These are phyloP conservation scores for Chalcosyrphus nemorum DNA, from an alignment of 2,888 invertebrate genomes.

Conservation along the genomic window DNA sequence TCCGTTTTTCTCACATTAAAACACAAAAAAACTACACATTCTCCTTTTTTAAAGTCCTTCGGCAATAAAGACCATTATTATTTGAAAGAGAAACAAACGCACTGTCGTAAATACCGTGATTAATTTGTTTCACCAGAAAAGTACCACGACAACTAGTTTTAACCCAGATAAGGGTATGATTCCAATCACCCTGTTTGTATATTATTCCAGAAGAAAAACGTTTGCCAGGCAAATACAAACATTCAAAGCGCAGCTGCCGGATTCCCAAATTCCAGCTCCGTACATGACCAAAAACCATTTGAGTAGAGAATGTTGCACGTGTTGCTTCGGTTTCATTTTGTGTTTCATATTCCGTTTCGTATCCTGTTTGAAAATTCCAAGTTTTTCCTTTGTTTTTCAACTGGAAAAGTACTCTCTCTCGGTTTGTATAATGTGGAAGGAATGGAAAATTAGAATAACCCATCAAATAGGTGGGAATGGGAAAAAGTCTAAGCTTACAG, in stretches of 20 bases:
- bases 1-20: background rate
- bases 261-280: background rate
- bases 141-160: conserved; percentile 24
- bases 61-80: background rate
- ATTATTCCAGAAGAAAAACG: background rate
- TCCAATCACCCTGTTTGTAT: conserved; percentile 25
- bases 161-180: conserved; percentile 27
- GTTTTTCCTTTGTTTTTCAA: conserved; percentile 3
- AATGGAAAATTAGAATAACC: background rate
- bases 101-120: conserved; percentile 6
- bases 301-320: conserved; percentile 33
- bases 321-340: conserved; percentile 24
- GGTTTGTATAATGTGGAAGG: background rate
- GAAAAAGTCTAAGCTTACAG: background rate
- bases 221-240: background rate
- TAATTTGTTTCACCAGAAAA: conserved; percentile 20
- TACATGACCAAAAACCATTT: background rate
- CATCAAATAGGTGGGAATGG: background rate
- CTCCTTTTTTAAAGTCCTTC: background rate
- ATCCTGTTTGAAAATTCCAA: background rate
- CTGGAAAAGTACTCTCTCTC: background rate
- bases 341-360: background rate
- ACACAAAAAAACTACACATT: background rate
- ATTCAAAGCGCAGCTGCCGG: background rate
- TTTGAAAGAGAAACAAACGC: background rate